Evolutionary conservation across 2,888 invertebrate species (phyloP).

Genomic region (Parnassius mnemosyne): DNA sequence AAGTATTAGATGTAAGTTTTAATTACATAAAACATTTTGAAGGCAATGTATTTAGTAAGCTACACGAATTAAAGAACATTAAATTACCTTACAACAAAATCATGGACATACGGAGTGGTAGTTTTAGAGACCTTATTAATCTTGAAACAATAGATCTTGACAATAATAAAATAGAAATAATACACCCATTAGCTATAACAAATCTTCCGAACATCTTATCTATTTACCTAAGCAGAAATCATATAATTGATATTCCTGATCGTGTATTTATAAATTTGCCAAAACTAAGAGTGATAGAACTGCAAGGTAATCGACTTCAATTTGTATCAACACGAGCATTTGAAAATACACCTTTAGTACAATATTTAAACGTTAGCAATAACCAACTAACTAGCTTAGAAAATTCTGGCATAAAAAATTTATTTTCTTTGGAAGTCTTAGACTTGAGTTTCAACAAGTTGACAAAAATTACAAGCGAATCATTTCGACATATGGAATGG

Average conservation of each 20-base stretch:
- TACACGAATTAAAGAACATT: slow-evolving; percentile 85
- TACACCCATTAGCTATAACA: slow-evolving; percentile 86
- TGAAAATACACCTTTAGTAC: slow-evolving; percentile 87
- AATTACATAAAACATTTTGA: slow-evolving; percentile 87
- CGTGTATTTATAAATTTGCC: slow-evolving; percentile 88
- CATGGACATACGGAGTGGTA: slow-evolving; percentile 84
- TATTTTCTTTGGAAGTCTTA: slow-evolving; percentile 90
- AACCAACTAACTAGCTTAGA: slow-evolving; percentile 89
- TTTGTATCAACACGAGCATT: slow-evolving; percentile 88
- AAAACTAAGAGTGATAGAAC: slow-evolving; percentile 85
- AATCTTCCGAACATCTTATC: slow-evolving; percentile 85
- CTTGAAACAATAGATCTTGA: slow-evolving; percentile 89
- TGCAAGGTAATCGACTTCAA: slow-evolving; percentile 89
- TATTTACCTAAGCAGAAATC: slow-evolving; percentile 86
- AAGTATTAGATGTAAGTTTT: slow-evolving; percentile 87
- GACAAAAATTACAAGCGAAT: slow-evolving; percentile 84
- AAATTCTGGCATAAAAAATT: slow-evolving; percentile 85
- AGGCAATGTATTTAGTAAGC: slow-evolving; percentile 84
- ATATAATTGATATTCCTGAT: slow-evolving; percentile 87
- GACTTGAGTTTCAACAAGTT: slow-evolving; percentile 91
- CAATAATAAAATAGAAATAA: slow-evolving; percentile 87
- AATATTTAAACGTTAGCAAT: slow-evolving; percentile 90
- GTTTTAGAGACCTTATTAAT: slow-evolving; percentile 85
- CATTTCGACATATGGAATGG: slow-evolving; percentile 89
- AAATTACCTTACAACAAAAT: slow-evolving; percentile 88